Percentiles rank a stretch among this genome's conserved stretches.
Evolutionary conservation across 2,113 vertebrate genomes (phyloP).

Genomic region (Empidonax traillii): DNA sequence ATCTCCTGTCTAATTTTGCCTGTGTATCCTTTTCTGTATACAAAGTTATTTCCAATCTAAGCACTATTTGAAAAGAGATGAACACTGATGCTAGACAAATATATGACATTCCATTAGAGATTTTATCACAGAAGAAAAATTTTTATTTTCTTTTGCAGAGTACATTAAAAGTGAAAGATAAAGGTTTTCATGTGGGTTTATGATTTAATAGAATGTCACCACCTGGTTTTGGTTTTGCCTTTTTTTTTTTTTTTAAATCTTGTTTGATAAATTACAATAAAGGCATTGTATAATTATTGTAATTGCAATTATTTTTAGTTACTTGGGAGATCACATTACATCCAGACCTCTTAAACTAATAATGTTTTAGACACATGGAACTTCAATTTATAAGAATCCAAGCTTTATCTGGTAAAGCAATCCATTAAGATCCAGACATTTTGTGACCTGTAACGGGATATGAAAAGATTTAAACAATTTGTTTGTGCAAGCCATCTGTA

Average conservation of each 20-base stretch:
- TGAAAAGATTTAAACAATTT: not conserved
- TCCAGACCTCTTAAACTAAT: not conserved
- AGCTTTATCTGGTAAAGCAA: not conserved
- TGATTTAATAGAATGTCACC: not conserved
- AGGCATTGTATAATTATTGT: not conserved
- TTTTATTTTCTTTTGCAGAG: not conserved
- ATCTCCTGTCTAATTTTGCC: not conserved
- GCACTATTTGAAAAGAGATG: not conserved
- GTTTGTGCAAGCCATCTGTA: not conserved
- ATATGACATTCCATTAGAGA: not conserved
- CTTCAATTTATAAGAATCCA: not conserved
- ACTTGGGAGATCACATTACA: not conserved
- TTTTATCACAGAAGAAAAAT: not conserved
- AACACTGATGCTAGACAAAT: not conserved
- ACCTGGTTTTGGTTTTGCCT: not conserved
- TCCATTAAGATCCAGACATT: not conserved
- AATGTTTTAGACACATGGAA: not conserved
- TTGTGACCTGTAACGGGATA: not conserved
- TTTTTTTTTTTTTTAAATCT: not conserved
- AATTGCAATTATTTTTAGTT: not conserved
- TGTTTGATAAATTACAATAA: not conserved
- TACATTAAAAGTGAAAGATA: not conserved
- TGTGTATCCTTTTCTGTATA: not conserved
- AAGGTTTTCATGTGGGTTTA: not conserved
- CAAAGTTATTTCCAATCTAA: not conserved